Base-by-base conservation (phyloP, 2,797 vertebrate genomes). In the Brachyalestes nurse region DNA sequence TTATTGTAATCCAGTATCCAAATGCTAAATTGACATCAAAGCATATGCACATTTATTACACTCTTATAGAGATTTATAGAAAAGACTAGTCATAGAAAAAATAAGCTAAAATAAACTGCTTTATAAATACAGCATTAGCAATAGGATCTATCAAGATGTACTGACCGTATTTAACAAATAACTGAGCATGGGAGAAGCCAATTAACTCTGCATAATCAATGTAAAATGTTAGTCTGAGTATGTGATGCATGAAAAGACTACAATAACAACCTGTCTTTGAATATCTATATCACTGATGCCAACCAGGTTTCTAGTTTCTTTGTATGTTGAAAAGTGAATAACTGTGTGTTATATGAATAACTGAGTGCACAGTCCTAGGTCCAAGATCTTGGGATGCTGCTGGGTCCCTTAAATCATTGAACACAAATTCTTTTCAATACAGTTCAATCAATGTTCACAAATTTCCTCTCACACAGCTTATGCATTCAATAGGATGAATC, bases 41-140 rank as follows among this genome's bases (percentile, higher is more conserved):
- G 23, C 64, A 81, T 80, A 84, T 80, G 62, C 77, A 85, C 72
- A 74, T 84, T 67, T 83, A 85, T 77, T 55, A 83, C 80, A 78
- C 74, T 62, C 40, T 83, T 75, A 83, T 61, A 82, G 65, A 57
- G 12, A 79, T 77, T 75, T 82, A 86, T 84, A 82, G 58, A 87
- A 86, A 81, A 87, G 69, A 82, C 76, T 78, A 78, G 42, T 78
- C 71, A 77, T 78, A 81, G 64, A 79, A 86, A 82, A 81, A 75
- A 72, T 40, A 72, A 74, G 77, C 23, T 64, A 65, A 69, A 51
- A 60, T 49, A 70, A 79, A 83, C 57, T 73, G 42, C 65, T 80
- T 82, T 72, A 82, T 80, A 87, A 81, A 86, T 78, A 86, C 85
- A 87, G 58, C 76, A 75, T 80, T 76, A 77, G 64, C 64, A 67